phyloP scores from a whole-genome alignment of 1,140 invertebrate species.

The Drosophila asahinai region DNA sequence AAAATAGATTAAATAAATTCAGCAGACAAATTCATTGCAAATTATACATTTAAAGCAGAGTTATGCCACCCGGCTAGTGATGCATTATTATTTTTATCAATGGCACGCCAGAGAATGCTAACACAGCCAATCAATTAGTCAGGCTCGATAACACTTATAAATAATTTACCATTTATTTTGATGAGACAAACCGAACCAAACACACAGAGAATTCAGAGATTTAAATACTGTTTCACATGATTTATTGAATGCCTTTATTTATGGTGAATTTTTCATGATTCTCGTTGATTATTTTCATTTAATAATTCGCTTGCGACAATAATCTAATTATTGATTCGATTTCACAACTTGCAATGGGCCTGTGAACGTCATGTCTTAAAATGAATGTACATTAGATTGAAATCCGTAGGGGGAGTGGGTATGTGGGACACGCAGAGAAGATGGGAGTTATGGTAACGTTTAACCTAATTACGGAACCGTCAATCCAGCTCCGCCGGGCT shows the following conservation, averaged over 20 bases:
- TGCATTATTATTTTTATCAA: slow-evolving; percentile 30
- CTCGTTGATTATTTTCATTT: slow-evolving; percentile 54
- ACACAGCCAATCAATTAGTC: slow-evolving; percentile 41
- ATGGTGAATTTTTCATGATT: slow-evolving; percentile 38
- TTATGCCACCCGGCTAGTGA: not conserved
- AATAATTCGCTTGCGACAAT: slow-evolving; percentile 54
- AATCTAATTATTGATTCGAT: slow-evolving; percentile 81
- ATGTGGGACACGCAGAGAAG: slow-evolving; percentile 45
- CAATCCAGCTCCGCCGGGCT: slow-evolving; percentile 21
- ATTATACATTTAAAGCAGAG: slow-evolving; percentile 12
- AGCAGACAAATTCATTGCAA: not conserved
- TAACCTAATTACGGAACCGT: slow-evolving; percentile 74
- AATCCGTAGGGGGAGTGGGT: slow-evolving; percentile 40
- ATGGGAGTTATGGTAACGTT: slow-evolving; percentile 52
- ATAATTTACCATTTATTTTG: slow-evolving; percentile 33
- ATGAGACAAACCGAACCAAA: slow-evolving; percentile 1
- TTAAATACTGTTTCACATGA: slow-evolving; percentile 53
- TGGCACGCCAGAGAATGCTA: slow-evolving; percentile 40
- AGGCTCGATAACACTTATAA: slow-evolving; percentile 31
- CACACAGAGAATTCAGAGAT: slow-evolving; percentile 24
- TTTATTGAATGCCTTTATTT: slow-evolving; percentile 52
- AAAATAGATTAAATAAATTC: not conserved
- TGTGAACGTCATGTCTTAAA: slow-evolving; percentile 32
- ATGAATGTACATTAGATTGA: slow-evolving; percentile 51
- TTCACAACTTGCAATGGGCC: slow-evolving; percentile 72